Conservation (phyloP, 92 coral and sea anemone species). For the Galaxea fascicularis region DNA sequence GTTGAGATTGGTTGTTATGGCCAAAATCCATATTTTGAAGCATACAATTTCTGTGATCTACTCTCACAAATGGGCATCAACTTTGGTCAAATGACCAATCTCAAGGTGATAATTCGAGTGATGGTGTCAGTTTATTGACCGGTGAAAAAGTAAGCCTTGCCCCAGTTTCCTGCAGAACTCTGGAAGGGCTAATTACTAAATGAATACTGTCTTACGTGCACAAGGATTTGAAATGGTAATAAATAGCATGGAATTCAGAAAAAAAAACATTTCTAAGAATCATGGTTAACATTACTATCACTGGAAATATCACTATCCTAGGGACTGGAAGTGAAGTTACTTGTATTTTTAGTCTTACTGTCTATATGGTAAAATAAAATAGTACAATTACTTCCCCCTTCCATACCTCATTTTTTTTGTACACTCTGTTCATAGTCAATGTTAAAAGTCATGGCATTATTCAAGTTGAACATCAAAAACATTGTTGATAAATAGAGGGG, state of each 20-base stretch:
- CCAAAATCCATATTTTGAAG: neutral
- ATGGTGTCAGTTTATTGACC: neutral
- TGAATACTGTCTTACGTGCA: neutral
- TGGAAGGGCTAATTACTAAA: neutral
- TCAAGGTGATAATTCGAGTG: neutral
- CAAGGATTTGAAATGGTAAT: neutral
- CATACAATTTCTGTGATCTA: neutral
- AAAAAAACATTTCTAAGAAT: neutral
- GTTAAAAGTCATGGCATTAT: slow-evolving; percentile 3
- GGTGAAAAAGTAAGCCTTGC: neutral
- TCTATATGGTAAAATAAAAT: neutral
- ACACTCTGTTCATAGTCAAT: neutral
- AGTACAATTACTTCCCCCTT: neutral
- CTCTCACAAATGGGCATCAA: neutral
- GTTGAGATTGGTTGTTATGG: neutral
- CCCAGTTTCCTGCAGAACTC: neutral
- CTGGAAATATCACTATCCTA: neutral
- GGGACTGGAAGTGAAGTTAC: slow-evolving; percentile 3
- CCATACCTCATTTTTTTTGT: neutral
- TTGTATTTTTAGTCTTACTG: neutral
- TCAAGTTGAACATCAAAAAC: neutral
- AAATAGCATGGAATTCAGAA: neutral
- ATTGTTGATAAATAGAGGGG: neutral
- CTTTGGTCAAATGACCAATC: neutral
- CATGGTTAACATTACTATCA: neutral